Evolutionary conservation across 2,888 invertebrate genomes (phyloP), one percentile per base, ranked within the genome.

Genomic region (Tipula confusa): DNA sequence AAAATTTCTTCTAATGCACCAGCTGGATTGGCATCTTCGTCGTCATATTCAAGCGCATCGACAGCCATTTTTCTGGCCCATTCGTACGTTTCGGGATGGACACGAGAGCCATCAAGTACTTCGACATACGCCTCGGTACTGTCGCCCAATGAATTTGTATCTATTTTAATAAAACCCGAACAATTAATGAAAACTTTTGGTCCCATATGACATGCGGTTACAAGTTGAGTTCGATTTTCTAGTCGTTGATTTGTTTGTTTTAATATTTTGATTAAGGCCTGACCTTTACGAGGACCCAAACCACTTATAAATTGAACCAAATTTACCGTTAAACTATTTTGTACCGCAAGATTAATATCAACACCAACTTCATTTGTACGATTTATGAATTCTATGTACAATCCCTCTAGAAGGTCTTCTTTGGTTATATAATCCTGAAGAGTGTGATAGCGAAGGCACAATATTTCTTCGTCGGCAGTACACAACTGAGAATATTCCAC

Each of bases 41-140:
- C 98, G 87, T 99, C 98, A 87, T 98, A 98, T 87, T 99, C 99
- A 82, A 99, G 90, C 0, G 99, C 99, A 89, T 99, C 99, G 0
- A 99, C 98, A 0, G 99, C 99, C 99, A 99, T 99, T 90, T 99
- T 99, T 64, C 99, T 92, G 0, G 99, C 99, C 99, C 99, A 99
- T 88, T 99, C 99, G 89, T 99, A 99, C 0, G 98, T 98, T 91
- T 99, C 99, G 0, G 99, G 99, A 90, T 99, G 99, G 0, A 99
- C 98, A 86, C 99, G 92, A 0, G 99, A 98, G 0, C 98, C 98
- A 88, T 99, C 99, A 83, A 99, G 90, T 1, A 98, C 97, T 91
- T 98, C 96, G 0, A 98, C 96, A 87, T 98, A 98, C 0, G 97
- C 96, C 87, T 98, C 98, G 0, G 98, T 98, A 87, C 96, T 94